Base-by-base conservation (phyloP, 2,888 invertebrate genomes). In the Adelphocoris suturalis region DNA sequence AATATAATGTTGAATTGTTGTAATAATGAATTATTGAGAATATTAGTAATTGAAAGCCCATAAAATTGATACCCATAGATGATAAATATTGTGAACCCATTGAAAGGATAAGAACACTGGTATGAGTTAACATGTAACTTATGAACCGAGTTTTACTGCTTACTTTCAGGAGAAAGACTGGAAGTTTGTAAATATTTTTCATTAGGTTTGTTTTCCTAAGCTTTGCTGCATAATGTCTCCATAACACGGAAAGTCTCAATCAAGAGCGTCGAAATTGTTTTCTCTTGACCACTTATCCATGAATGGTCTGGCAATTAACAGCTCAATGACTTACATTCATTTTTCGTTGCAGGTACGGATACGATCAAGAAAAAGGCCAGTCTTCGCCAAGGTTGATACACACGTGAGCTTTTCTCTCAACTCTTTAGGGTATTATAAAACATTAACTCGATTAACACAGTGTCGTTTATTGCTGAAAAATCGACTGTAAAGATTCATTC, bases 341-440 rank as follows among this genome's bases (percentile, higher is more conserved):
- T 19, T 28, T 61, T 57, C 61, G 61, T 85, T 85, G 19, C 85
- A 85, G 85, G 85, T 27, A 28, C 61, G 37, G 85, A 85, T 85
- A 85, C 11, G 0, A 47, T 85, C 85, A 85, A 23, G 84, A 57
- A 46, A 52, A 78, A 78, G 85, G n/a, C 4, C 55, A 85, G 27
- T 85, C 82, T 48, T n/a, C 82, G 27, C 23, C 68, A n/a, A 82
- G 11, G 37, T 82, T 48, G 13, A 14, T 47, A 80, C 16, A 27
- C 48, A 48, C 82, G 82, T 82, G 52, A 82, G 82, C 52, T 82
- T 37, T 37, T 37, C n/a, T 16, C n/a, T n/a, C 57, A 57, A 57
- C 57, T 37, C 37, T 37, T 37, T 7, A 37, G 7, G 5, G 57
- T n/a, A 57, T 57, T 4, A 81, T 23, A n/a, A 13, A 5, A 68